These are phyloP conservation scores for Sclerurus mexicanus DNA, from an alignment of 2,113 vertebrate species.

Conservation along the genomic window DNA sequence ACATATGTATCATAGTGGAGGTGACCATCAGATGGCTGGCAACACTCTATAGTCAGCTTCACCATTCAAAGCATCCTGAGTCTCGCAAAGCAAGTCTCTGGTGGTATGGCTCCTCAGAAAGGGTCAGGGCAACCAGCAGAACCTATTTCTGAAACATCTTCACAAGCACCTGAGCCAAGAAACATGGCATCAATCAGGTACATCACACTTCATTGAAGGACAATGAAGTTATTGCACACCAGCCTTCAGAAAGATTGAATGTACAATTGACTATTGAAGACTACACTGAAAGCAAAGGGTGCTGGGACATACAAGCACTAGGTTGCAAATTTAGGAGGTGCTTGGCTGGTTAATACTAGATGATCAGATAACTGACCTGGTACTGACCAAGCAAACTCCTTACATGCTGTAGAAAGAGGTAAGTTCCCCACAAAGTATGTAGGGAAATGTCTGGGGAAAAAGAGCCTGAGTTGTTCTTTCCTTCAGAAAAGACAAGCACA, in stretches of 20 bases:
- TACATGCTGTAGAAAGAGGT: not conserved
- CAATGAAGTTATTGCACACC: not conserved
- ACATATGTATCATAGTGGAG: accelerated
- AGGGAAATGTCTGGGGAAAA: not conserved
- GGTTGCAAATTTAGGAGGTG: not conserved
- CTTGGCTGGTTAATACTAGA: not conserved
- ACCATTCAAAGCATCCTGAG: not conserved
- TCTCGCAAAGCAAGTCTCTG: not conserved
- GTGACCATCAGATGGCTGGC: not conserved
- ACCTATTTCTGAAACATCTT: not conserved
- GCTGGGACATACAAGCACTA: not conserved
- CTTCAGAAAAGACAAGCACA: not conserved
- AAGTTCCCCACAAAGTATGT: not conserved
- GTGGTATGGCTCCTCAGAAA: not conserved
- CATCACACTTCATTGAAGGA: not conserved
- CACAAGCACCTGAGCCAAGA: not conserved
- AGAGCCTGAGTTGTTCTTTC: not conserved
- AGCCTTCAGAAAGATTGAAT: not conserved
- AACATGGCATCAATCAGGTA: no score
- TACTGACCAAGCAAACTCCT: not conserved
- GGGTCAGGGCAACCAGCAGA: not conserved
- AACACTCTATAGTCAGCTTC: not conserved
- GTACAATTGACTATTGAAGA: not conserved
- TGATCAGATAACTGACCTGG: not conserved
- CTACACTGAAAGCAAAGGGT: accelerated